Conservation (phyloP, 2,113 vertebrate species). For the Nannobrachium achirus region DNA sequence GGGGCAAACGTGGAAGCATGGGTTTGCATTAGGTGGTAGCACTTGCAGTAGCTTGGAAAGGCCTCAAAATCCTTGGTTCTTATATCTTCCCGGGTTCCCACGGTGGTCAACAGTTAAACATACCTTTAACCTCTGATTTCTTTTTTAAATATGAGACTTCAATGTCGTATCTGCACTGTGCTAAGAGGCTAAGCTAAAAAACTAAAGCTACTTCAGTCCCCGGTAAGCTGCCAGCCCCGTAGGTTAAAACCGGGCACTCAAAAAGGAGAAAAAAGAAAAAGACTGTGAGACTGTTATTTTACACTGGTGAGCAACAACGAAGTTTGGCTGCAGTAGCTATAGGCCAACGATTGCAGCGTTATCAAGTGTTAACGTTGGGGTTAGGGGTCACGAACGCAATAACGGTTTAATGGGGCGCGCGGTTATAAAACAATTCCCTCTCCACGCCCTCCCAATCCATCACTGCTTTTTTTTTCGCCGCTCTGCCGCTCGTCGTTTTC, state of each 20-base stretch:
- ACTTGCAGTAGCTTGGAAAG: constrained; percentile 1
- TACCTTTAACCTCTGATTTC: constrained; percentile 44
- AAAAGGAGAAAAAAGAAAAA: constrained; percentile 6
- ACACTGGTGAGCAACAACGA: constrained; percentile 64
- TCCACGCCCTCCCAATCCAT: constrained; percentile 26
- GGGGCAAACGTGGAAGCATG: background rate
- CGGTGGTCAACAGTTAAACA: constrained; percentile 42
- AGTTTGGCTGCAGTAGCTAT: constrained; percentile 44
- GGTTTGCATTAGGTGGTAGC: background rate
- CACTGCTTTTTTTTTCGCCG: constrained; percentile 34
- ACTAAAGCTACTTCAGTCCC: constrained; percentile 62
- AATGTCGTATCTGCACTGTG: constrained; percentile 55
- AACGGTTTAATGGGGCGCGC: constrained; percentile 47
- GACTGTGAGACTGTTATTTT: constrained; percentile 66
- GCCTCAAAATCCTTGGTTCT: background rate
- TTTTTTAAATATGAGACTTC: constrained; percentile 52
- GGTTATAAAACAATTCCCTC: constrained; percentile 37
- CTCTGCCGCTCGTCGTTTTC: constrained; percentile 48
- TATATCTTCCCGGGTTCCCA: background rate
- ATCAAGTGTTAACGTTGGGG: constrained; percentile 48
- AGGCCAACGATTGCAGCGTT: constrained; percentile 50
- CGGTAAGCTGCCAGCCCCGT: constrained; percentile 57
- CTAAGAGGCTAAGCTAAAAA: constrained; percentile 58
- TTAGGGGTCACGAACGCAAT: constrained; percentile 37
- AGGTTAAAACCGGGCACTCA: constrained; percentile 44